Evolutionary conservation across 2,113 vertebrate species (phyloP).

Genomic region (Chloropsis cyanopogon): DNA sequence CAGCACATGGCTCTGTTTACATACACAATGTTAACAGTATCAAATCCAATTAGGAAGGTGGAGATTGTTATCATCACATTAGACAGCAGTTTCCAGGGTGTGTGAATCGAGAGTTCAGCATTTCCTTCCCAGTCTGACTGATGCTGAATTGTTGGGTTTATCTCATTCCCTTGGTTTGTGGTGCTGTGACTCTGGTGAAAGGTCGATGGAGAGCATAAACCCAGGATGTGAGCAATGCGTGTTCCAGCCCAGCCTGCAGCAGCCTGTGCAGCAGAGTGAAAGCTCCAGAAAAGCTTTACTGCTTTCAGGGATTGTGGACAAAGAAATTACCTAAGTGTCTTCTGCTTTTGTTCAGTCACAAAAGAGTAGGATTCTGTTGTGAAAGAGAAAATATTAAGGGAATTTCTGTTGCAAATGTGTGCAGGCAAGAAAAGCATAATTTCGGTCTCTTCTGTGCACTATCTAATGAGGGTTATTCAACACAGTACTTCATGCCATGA

Average conservation of each 20-base stretch:
- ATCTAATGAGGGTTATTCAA: neutral
- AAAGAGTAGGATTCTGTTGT: neutral
- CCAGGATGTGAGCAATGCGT: fast-evolving
- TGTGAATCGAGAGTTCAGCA: neutral
- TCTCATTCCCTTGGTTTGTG: neutral
- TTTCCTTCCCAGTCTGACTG: neutral
- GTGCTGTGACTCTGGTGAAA: neutral
- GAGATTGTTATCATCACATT: neutral
- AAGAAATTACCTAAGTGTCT: neutral
- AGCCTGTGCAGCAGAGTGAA: neutral
- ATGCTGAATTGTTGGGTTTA: neutral
- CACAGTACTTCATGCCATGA: neutral
- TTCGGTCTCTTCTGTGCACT: neutral
- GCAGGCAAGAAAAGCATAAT: neutral
- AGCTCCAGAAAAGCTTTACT: neutral
- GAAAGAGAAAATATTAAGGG: neutral
- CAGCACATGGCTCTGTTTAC: slow-evolving; percentile 12
- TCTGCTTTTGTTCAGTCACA: neutral
- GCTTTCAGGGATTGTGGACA: neutral
- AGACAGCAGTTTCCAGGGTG: neutral
- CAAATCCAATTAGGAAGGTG: slow-evolving; percentile 37
- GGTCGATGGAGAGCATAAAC: neutral
- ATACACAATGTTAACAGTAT: slow-evolving; percentile 6
- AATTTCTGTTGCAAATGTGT: neutral
- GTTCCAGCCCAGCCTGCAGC: neutral